Base-by-base conservation (phyloP, 2,113 vertebrate genomes). In the Cervus canadensis region DNA sequence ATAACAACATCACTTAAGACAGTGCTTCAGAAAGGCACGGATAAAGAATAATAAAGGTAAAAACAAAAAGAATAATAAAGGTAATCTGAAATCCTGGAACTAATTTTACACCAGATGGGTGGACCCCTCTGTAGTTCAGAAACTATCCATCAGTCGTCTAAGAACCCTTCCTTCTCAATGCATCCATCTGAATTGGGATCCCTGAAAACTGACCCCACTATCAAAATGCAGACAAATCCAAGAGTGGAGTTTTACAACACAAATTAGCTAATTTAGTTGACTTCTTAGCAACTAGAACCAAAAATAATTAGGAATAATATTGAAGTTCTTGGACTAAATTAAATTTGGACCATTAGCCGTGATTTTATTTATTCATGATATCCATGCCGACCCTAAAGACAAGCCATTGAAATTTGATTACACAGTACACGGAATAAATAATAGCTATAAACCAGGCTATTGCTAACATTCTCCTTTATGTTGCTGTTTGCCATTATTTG, bases 271-370 rank as follows among this genome's bases (percentile, higher is more conserved):
- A 96, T 85, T 59, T 89, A 52, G 62, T 91, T 94, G 97, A 83
- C 60, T 67, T 98, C 59, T 91, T 95, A 89, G 57, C 88, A 91
- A 97, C 82, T 87, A 82, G 78, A 50, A 60, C 50, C 60, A 94
- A 96, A 95, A 93, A 52, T 56, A 78, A 93, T 52, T 91, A 96
- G 74, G 89, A 95, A 97, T 91, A 94, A 98, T 86, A 15, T 1
- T 90, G 74, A 25, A 95, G 43, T 89, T 95, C 92, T 97, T 50
- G 25, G 21, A 52, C 86, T 91, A 98, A 97, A 59, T 98, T 95
- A 67, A 94, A 92, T 95, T 91, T 89, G 40, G 62, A 21, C 40
- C 96, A 97, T 93, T 96, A 87, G 56, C 67, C 21, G 1, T 54
- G 60, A 78, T 93, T 96, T 87, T 54, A 78, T 96, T 83, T 89